phyloP scores from a whole-genome alignment of 2,888 invertebrate genomes.

The Tachina fera region DNA sequence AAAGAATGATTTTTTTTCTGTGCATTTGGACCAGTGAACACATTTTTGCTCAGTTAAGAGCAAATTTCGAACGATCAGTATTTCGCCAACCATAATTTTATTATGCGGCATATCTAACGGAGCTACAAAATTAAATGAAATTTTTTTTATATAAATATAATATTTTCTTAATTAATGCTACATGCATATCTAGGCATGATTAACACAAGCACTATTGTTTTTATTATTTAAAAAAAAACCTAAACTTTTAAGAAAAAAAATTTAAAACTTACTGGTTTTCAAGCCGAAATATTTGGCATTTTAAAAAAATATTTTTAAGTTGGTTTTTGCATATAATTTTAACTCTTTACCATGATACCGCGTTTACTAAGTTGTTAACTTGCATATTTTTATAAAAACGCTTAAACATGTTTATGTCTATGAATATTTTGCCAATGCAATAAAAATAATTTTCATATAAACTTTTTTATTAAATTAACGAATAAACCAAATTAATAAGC shows the following conservation, averaged over 20 bases:
- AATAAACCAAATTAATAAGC: background rate
- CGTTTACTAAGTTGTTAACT: slow-evolving; percentile 37
- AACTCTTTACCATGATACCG: slow-evolving; percentile 1
- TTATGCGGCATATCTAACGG: too few relatives aligned
- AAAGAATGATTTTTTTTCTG: too few relatives aligned
- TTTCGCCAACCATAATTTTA: too few relatives aligned
- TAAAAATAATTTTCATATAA: slow-evolving; percentile 17
- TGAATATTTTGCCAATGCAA: slow-evolving; percentile 22
- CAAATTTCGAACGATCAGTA: too few relatives aligned
- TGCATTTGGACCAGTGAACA: too few relatives aligned
- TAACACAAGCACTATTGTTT: background rate
- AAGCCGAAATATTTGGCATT: slow-evolving; percentile 5
- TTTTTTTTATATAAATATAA: too few relatives aligned
- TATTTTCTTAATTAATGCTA: background rate
- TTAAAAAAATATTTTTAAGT: background rate
- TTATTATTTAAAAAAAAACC: background rate
- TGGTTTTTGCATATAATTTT: slow-evolving; percentile 11
- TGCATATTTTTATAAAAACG: slow-evolving; percentile 38
- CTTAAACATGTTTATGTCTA: background rate
- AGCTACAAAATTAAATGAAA: background rate
- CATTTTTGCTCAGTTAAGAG: too few relatives aligned
- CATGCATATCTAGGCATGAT: background rate
- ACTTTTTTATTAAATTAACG: slow-evolving; percentile 27
- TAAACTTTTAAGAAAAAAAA: background rate
- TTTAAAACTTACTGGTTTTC: slow-evolving; percentile 17